Conservation (phyloP, 2,888 invertebrate genomes). For the Seladonia tumulorum region DNA sequence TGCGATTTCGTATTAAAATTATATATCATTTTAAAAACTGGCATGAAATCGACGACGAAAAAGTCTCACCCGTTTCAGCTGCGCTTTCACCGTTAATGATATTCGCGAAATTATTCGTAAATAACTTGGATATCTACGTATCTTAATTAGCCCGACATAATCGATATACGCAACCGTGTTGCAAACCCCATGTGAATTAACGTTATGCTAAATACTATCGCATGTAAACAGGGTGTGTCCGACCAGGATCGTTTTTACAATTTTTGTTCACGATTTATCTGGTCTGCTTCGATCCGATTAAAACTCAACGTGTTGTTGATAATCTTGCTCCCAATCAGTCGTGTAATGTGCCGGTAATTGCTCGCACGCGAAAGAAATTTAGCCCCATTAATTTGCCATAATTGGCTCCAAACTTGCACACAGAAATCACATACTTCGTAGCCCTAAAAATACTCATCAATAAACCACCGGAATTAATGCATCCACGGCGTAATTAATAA, state of each 20-base stretch:
- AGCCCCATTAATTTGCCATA: neutral
- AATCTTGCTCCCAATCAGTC: conserved; percentile 9
- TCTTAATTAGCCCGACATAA: conserved; percentile 56
- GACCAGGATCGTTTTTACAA: conserved; percentile 29
- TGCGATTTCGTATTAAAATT: neutral
- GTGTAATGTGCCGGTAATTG: neutral
- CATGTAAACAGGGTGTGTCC: conserved; percentile 34
- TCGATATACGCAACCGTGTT: conserved; percentile 45
- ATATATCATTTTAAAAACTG: neutral
- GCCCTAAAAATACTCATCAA: neutral
- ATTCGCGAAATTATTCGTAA: conserved; percentile 51
- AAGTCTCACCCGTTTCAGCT: conserved; percentile 12
- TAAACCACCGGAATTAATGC: neutral
- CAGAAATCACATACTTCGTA: neutral
- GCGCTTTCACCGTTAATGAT: conserved; percentile 29
- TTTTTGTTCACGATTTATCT: conserved; percentile 27
- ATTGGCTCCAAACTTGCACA: neutral
- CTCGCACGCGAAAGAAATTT: neutral
- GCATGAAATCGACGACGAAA: conserved; percentile 3
- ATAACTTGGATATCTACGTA: conserved; percentile 52
- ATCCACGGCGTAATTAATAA: no score
- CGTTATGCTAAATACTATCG: conserved; percentile 41
- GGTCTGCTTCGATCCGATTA: neutral
- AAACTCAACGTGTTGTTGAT: conserved; percentile 13
- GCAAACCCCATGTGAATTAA: conserved; percentile 45